Evolutionary conservation across 2,888 invertebrate genomes (phyloP), one percentile per base, ranked within the genome.

Genomic region (Trissolcus brochymenae): DNA sequence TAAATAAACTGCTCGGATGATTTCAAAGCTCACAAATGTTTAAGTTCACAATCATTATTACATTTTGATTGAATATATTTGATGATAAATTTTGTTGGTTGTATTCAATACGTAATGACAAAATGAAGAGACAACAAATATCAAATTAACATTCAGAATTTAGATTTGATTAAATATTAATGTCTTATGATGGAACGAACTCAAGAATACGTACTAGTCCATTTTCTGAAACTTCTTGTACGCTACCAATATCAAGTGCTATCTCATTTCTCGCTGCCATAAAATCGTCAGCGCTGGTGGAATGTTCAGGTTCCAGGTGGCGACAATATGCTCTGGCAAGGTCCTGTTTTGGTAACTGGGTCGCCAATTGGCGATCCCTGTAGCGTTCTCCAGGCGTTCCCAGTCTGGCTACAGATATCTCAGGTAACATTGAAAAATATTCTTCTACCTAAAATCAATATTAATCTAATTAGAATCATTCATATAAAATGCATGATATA

Each of bases 311-410:
- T 80, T 95, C 95, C 73, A 98, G 92, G 88, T 96, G 95, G 86
- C 94, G 93, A 90, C 98, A 98, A 88, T 97, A 97, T 64, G 94
- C 93, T 82, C 96, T 91, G 7, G 97, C 95, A 73, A 98, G 92
- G 89, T 99, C 99, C 90, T 98, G 98, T 89, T 95, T 95, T 49
- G 99, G 99, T 85, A 99, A 91, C 90, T 99, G 98, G 79, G 93
- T 91, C 80, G 96, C 94, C 84, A 99, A 91, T 86, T 96, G 95
- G 83, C 94, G 93, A 86, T 95, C 95, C 59, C 96, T 91, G 88
- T 94, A 92, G 80, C 93, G 92, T 88, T 96, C 96, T 3, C 96
- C 97, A 51, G 93, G 91, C n/a, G 94, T 92, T 78, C 94, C 94
- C 76, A 94, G 86, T 79, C 92, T 91, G 50, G 95, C 95, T 79